Conservation (phyloP, 2,888 invertebrate species). For the Pomacea canaliculata region DNA sequence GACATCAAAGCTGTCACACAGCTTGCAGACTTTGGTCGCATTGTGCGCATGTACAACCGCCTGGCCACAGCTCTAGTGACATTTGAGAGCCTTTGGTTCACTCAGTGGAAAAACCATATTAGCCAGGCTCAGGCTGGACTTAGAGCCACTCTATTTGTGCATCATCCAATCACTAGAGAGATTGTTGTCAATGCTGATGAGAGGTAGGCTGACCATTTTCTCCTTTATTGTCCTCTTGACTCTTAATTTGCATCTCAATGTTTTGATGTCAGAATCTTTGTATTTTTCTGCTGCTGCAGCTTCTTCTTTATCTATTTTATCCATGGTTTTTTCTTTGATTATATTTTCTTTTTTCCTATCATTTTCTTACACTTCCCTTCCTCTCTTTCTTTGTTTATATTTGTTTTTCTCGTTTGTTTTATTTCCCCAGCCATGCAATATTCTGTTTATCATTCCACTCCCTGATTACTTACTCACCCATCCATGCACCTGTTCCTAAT, state of each 20-base stretch:
- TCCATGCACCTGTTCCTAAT: too few species aligned
- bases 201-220: slow-evolving; percentile 46
- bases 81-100: slow-evolving; percentile 68
- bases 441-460: too few species aligned
- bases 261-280: not conserved
- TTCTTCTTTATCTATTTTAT: too few species aligned
- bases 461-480: too few species aligned
- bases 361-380: too few species aligned
- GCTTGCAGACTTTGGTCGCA: slow-evolving; percentile 63
- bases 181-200: slow-evolving; percentile 68
- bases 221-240: not conserved
- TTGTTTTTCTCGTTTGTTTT: too few species aligned
- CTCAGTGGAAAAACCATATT: slow-evolving; percentile 66
- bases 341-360: too few species aligned
- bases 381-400: too few species aligned
- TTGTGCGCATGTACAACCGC: slow-evolving; percentile 61
- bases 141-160: slow-evolving; percentile 63
- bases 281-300: too few species aligned
- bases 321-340: too few species aligned
- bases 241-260: not conserved
- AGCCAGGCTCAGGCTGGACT: slow-evolving; percentile 65
- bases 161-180: slow-evolving; percentile 61
- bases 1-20: slow-evolving; percentile 65
- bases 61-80: slow-evolving; percentile 67
- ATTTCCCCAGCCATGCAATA: too few species aligned